Percentiles rank a stretch among this genome's conserved stretches.
Evolutionary conservation across 2,113 vertebrate species (phyloP).

Genomic region (Paradoxurus hermaphroditus): DNA sequence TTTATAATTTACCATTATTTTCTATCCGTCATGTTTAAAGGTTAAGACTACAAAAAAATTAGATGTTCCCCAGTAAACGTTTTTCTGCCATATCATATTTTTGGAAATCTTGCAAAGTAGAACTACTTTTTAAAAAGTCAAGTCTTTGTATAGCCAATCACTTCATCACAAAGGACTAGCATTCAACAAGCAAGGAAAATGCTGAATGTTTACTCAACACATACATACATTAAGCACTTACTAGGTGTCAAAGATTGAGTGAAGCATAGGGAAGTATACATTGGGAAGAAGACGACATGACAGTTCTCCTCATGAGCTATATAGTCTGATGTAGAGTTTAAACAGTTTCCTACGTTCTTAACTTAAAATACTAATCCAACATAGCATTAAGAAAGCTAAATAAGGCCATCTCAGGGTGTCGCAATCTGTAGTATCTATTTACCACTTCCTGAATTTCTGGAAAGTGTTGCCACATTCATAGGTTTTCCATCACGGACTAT

Average conservation of each 20-base stretch:
- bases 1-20: neutral
- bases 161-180: neutral
- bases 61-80: neutral
- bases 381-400: neutral
- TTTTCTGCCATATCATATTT: neutral
- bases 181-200: neutral
- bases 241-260: neutral
- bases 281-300: neutral
- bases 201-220: neutral
- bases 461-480: neutral
- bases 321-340: neutral
- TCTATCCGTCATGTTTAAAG: neutral
- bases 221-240: neutral
- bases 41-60: neutral
- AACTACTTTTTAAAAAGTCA: neutral
- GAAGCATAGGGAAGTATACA: neutral
- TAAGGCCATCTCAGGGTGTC: neutral
- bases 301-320: neutral
- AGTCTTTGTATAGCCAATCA: neutral
- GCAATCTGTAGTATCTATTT: neutral
- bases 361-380: neutral
- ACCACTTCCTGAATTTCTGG: neutral
- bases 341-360: neutral
- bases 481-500: neutral
- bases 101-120: neutral